Base-by-base conservation (phyloP, 2,113 vertebrate species). In the Hippopotamus amphibius region DNA sequence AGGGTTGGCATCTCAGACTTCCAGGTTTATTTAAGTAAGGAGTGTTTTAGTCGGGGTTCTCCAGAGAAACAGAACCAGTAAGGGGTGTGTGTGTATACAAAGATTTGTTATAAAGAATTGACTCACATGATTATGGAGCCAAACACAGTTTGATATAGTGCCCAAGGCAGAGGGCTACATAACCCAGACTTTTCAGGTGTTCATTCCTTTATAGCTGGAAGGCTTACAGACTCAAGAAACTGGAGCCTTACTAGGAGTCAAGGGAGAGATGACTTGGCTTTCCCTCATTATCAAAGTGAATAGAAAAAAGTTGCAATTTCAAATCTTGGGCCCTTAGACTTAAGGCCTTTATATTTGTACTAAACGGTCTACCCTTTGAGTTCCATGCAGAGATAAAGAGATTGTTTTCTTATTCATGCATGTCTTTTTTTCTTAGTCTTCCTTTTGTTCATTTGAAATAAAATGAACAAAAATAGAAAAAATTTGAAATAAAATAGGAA, bases 11-110 rank as follows among this genome's bases (percentile, higher is more conserved):
- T n/a, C 55, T 95, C 33, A 26, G 53, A 72, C 22, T 87, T 95
- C 10, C 15, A 57, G 41, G 37, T 95, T 87, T 93, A 90, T 83
- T 97, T 94, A 89, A 11, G 66, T 63, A 93, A 94, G 33, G 92
- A 81, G 72, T 57, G 1, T 55, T n/a, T 30, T 55, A 85, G 53
- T 55, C 53, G 17, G 26, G 3, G 26, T 92, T 88, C 24, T 93
- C 79, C 37, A 88, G 68, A 82, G 43, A 81, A 89, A 17, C 43
- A 76, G 30, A 65, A 71, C 48, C 2, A 69, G 2, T 28, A 30
- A 19, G 13, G 8, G 37, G 7, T 16, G 10, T n/a, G 33, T 37
- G 48, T 43, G 16, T 68, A n/a, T n/a, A n/a, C n/a, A n/a, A n/a
- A n/a, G 57, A 50, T 76, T 63, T 85, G 72, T 28, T n/a, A 24